phyloP scores from a whole-genome alignment of 2,797 vertebrate genomes.

The Nannoperca australis region DNA sequence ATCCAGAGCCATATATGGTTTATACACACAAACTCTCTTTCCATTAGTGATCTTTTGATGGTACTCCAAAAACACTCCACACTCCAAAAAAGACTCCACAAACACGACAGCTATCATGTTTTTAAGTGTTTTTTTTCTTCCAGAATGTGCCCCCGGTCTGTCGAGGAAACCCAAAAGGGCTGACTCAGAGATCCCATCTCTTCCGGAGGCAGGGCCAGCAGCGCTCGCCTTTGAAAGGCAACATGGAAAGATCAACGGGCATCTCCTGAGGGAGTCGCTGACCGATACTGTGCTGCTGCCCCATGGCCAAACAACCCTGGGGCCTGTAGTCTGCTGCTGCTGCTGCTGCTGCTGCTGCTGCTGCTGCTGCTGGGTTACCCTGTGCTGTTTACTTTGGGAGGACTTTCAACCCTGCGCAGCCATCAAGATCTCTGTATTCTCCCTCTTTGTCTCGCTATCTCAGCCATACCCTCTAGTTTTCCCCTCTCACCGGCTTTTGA shows the following conservation, averaged over 20 bases:
- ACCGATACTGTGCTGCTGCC: constrained; percentile 54
- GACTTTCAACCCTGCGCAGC: constrained; percentile 78
- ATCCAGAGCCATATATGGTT: constrained; percentile 5
- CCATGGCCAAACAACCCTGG: constrained; percentile 65
- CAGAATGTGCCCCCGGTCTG: constrained; percentile 70
- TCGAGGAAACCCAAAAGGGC: constrained; percentile 85
- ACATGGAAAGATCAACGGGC: constrained; percentile 78
- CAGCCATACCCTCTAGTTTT: constrained; percentile 1
- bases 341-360: constrained; percentile 32
- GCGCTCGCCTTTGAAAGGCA: constrained; percentile 72
- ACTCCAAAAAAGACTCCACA: constrained; percentile 9
- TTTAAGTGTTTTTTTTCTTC: constrained; percentile 48
- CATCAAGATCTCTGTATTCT: constrained; percentile 54
- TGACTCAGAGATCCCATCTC: constrained; percentile 87
- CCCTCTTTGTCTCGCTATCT: constrained; percentile 41
- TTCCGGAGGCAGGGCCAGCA: constrained; percentile 78
- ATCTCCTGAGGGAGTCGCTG: constrained; percentile 77
- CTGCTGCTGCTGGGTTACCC: constrained; percentile 37
- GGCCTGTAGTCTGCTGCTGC: constrained; percentile 50
- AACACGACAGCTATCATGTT: constrained; percentile 37
- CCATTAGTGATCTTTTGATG: constrained; percentile 14
- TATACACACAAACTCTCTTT: constrained; percentile 5
- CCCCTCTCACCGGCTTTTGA: constrained; percentile 18
- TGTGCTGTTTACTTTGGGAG: constrained; percentile 75
- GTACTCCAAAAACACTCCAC: constrained; percentile 14